Evolutionary conservation across 2,113 vertebrate species (phyloP).

Genomic region (Ochotona princeps): DNA sequence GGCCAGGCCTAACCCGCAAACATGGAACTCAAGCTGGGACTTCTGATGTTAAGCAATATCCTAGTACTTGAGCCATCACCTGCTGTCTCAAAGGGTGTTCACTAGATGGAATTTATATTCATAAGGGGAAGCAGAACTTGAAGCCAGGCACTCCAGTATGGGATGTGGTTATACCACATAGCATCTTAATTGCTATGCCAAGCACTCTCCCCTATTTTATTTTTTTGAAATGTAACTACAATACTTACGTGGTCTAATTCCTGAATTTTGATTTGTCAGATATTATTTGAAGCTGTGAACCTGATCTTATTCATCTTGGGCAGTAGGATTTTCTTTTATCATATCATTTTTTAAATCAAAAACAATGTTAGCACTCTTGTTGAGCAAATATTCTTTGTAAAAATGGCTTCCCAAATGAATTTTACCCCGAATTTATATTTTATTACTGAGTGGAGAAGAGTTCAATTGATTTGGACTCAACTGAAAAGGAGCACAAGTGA

Average conservation of each 20-base stretch:
- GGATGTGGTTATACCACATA: too few relatives aligned
- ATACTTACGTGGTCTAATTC: neutral
- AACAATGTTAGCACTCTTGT: neutral
- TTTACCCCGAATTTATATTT: slow-evolving; percentile 27
- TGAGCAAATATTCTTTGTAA: slow-evolving; percentile 1
- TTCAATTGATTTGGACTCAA: neutral
- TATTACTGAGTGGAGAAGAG: neutral
- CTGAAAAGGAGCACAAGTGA: slow-evolving; percentile 33
- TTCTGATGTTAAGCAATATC: too few relatives aligned
- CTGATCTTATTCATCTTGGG: slow-evolving; percentile 21
- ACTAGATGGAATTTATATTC: too few relatives aligned
- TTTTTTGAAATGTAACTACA: slow-evolving; percentile 46
- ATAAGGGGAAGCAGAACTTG: too few relatives aligned
- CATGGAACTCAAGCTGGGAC: too few relatives aligned
- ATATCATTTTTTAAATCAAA: neutral
- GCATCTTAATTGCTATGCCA: too few relatives aligned
- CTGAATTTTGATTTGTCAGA: neutral
- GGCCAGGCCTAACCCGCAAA: too few relatives aligned
- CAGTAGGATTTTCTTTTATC: neutral
- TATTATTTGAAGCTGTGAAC: neutral
- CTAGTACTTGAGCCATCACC: too few relatives aligned
- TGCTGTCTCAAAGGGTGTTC: too few relatives aligned
- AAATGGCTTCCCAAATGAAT: neutral
- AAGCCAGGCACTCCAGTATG: too few relatives aligned
- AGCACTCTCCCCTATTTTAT: neutral